These are phyloP conservation scores for Tipula vernalis DNA, from an alignment of 2,888 invertebrate genomes.

Conservation along the genomic window DNA sequence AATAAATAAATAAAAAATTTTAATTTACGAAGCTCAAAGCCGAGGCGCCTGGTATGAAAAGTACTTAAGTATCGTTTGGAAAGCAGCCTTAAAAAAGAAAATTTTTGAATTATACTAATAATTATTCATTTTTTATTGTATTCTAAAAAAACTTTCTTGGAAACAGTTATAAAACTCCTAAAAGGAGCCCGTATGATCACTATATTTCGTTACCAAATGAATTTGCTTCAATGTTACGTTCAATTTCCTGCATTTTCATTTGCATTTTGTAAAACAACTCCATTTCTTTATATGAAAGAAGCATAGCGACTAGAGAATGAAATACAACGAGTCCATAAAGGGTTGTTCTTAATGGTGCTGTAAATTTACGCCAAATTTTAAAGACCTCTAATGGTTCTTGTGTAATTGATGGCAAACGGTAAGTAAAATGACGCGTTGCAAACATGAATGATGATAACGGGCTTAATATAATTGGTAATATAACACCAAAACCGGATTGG, in stretches of 20 bases:
- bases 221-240: slow-evolving; percentile 21
- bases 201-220: not conserved
- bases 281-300: slow-evolving; percentile 49
- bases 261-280: slow-evolving; percentile 30
- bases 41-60: too few relatives aligned
- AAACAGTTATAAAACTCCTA: too few relatives aligned
- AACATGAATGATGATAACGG: slow-evolving; percentile 48
- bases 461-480: slow-evolving; percentile 48
- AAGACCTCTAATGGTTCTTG: slow-evolving; percentile 43
- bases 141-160: too few relatives aligned
- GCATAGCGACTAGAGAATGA: slow-evolving; percentile 43
- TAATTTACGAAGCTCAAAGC: too few relatives aligned
- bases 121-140: too few relatives aligned
- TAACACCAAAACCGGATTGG: slow-evolving; percentile 40
- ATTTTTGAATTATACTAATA: too few relatives aligned
- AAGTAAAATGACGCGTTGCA: slow-evolving; percentile 48
- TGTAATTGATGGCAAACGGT: slow-evolving; percentile 47
- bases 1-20: too few relatives aligned
- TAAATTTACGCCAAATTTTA: slow-evolving; percentile 39
- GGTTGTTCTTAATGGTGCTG: slow-evolving; percentile 40
- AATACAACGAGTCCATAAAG: slow-evolving; percentile 37
- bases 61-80: too few relatives aligned
- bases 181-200: too few relatives aligned
- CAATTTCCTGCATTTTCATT: slow-evolving; percentile 25
- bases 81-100: not conserved